Evolutionary conservation across 1,140 invertebrate genomes (phyloP).

Genomic region (Thrips palmi): DNA sequence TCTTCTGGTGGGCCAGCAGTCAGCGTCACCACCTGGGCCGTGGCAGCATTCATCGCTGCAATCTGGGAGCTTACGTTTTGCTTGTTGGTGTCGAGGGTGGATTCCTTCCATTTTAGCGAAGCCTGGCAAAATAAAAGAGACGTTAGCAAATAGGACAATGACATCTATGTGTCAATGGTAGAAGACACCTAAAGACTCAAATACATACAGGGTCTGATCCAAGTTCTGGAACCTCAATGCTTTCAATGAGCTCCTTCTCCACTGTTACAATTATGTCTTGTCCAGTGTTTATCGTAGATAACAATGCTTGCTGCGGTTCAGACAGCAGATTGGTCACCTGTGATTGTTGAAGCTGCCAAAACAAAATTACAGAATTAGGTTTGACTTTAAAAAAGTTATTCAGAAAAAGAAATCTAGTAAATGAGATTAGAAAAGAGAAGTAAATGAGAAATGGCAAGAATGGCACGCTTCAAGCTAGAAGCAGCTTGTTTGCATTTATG

Average conservation of each 20-base stretch:
- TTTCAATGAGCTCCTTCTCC: conserved; percentile 56
- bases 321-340: conserved; percentile 64
- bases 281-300: conserved; percentile 74
- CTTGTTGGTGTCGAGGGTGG: conserved; percentile 84
- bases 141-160: background rate
- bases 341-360: conserved; percentile 59
- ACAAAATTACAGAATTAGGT: conserved; percentile 13
- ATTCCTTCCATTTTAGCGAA: conserved; percentile 83
- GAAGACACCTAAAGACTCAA: conserved; percentile 2
- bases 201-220: conserved; percentile 53
- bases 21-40: conserved; percentile 91
- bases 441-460: background rate
- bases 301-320: conserved; percentile 78
- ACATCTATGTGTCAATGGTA: conserved; percentile 2
- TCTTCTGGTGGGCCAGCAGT: conserved; percentile 56
- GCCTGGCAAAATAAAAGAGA: conserved; percentile 27
- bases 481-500: background rate
- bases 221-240: conserved; percentile 56
- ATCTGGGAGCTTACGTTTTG: conserved; percentile 92
- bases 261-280: conserved; percentile 72
- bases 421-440: background rate
- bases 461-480: background rate
- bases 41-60: conserved; percentile 97
- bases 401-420: conserved; percentile 8
- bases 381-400: background rate